Conservation (phyloP, 2,888 invertebrate genomes). For the Nomada fucata region DNA sequence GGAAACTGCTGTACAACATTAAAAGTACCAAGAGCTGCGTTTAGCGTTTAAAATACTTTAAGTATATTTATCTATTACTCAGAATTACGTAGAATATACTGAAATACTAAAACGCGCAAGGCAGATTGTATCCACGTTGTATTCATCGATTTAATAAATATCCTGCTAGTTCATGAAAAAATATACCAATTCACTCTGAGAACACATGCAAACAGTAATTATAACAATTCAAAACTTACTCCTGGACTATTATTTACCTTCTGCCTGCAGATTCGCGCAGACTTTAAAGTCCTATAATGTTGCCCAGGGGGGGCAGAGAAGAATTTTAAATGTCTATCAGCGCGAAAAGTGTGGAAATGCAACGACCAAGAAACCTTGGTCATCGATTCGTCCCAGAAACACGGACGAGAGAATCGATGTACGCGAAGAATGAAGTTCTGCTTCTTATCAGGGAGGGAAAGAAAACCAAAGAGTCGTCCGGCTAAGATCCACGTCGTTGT, state of each 20-base stretch:
- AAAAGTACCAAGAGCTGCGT: too few relatives aligned
- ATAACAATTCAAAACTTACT: too few relatives aligned
- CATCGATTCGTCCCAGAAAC: conserved; percentile 29
- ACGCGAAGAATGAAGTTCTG: conserved; percentile 27
- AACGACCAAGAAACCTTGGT: neutral
- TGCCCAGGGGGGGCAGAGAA: too few relatives aligned
- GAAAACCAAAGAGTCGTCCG: conserved; percentile 15
- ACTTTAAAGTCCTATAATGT: neutral
- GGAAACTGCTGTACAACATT: too few relatives aligned
- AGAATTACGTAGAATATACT: too few relatives aligned
- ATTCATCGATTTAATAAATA: too few relatives aligned
- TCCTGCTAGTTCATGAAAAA: too few relatives aligned
- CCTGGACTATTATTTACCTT: too few relatives aligned
- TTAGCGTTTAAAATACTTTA: too few relatives aligned
- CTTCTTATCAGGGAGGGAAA: conserved; percentile 10
- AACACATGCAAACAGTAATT: neutral
- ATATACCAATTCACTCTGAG: neutral
- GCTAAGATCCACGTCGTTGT: conserved; percentile 7
- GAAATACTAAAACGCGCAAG: too few relatives aligned
- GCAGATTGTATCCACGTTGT: too few relatives aligned
- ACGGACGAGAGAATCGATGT: conserved; percentile 14
- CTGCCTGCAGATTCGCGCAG: neutral
- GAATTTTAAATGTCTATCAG: neutral
- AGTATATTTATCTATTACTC: too few relatives aligned
- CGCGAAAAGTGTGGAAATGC: neutral